These are phyloP conservation scores for Panagrolaimus sp. DNA, from an alignment of 1,140 invertebrate species.

Conservation along the genomic window DNA sequence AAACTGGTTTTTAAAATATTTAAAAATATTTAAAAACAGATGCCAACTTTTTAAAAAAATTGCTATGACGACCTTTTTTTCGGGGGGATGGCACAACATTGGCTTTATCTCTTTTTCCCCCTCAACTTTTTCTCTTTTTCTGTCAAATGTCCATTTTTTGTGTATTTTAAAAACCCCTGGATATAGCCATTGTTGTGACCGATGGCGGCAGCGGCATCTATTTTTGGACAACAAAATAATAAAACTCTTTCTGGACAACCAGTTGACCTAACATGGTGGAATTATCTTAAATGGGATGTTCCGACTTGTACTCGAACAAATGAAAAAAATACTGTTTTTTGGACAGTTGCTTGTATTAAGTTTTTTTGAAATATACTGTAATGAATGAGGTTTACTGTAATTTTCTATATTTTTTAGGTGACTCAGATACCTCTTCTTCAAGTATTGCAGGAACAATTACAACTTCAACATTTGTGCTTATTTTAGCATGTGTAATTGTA, in stretches of 20 bases:
- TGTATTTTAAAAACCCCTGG: not conserved
- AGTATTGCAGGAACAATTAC: conserved; percentile 4
- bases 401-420: not conserved
- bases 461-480: conserved; percentile 33
- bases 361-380: conserved; percentile 15
- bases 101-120: no score
- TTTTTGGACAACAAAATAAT: not conserved
- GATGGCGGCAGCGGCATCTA: not conserved
- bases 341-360: conserved; percentile 45
- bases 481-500: conserved; percentile 25
- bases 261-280: conserved; percentile 50
- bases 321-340: conserved; percentile 41
- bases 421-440: not conserved
- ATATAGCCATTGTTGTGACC: not conserved
- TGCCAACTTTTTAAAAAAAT: no score
- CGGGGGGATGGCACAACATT: no score
- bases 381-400: no score
- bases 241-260: conserved; percentile 2
- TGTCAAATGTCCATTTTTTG: no score
- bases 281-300: conserved; percentile 51
- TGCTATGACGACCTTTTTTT: no score
- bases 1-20: not conserved
- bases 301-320: conserved; percentile 42
- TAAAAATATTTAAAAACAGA: not conserved
- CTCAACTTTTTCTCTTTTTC: no score